Evolutionary conservation across 1,140 invertebrate genomes (phyloP).

Genomic region (Brachionus rotundiformis): DNA sequence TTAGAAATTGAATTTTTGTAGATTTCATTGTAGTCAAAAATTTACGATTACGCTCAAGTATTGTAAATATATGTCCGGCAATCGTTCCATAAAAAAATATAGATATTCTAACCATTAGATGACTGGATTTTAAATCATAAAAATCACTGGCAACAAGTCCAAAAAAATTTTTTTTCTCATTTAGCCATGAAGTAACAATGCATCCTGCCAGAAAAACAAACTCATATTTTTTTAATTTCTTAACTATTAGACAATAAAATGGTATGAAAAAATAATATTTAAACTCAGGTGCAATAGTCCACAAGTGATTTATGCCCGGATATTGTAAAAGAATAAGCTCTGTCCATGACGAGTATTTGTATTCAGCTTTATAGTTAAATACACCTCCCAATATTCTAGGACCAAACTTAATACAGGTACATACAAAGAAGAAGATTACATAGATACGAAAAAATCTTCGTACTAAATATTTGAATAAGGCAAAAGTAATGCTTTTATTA

Average conservation of each 20-base stretch:
- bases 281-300: conserved; percentile 44
- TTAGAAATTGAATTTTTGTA: background rate
- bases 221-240: background rate
- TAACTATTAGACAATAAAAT: conserved; percentile 10
- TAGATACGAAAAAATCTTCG: conserved; percentile 44
- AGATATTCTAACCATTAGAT: background rate
- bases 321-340: background rate
- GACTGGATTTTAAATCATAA: background rate
- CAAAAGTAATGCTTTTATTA: background rate
- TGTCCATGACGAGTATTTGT: background rate
- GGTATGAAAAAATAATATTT: conserved; percentile 50
- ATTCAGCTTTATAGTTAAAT: background rate
- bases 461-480: background rate
- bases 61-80: background rate
- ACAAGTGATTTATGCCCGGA: conserved; percentile 30
- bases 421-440: conserved; percentile 15
- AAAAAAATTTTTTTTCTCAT: conserved; percentile 34
- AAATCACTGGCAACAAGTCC: background rate
- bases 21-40: background rate
- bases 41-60: background rate
- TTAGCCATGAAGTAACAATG: background rate
- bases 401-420: background rate
- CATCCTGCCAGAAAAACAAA: background rate
- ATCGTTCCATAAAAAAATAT: conserved; percentile 41
- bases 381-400: background rate